These are phyloP conservation scores for Clarias magur DNA, from an alignment of 2,113 vertebrate species.

Conservation along the genomic window DNA sequence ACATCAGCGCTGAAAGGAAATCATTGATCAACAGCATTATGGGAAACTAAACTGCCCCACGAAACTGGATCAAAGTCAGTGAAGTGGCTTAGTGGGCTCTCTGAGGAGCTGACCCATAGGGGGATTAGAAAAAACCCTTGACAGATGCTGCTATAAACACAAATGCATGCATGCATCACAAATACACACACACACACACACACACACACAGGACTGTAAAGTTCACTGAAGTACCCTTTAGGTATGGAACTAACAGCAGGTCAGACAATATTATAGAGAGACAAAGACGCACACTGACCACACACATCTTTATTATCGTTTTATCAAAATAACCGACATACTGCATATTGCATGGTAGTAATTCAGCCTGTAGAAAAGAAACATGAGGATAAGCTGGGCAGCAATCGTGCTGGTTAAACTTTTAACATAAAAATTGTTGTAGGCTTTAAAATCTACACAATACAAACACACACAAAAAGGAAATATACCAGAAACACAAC, in stretches of 20 bases:
- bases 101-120: constrained; percentile 67
- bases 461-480: not conserved
- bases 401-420: not conserved
- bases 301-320: constrained; percentile 2
- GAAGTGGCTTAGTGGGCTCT: constrained; percentile 77
- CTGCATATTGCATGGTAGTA: not conserved
- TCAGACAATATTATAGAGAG: not conserved
- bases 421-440: not conserved
- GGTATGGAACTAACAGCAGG: not conserved
- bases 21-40: constrained; percentile 86
- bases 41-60: constrained; percentile 83
- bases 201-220: constrained; percentile 30
- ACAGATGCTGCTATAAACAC: constrained; percentile 38
- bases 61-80: constrained; percentile 84
- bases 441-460: not conserved
- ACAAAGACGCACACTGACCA: not conserved
- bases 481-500: not conserved
- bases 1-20: constrained; percentile 88
- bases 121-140: constrained; percentile 49
- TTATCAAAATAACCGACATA: not conserved
- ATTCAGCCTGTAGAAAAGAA: not conserved
- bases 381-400: not conserved
- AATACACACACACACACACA: constrained; percentile 32
- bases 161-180: constrained; percentile 30
- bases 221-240: not conserved